A percentile compares a stretch with the other conserved stretches of the same genome.
phyloP scores from a whole-genome alignment of 2,888 invertebrate genomes.

The Theretra japonica region DNA sequence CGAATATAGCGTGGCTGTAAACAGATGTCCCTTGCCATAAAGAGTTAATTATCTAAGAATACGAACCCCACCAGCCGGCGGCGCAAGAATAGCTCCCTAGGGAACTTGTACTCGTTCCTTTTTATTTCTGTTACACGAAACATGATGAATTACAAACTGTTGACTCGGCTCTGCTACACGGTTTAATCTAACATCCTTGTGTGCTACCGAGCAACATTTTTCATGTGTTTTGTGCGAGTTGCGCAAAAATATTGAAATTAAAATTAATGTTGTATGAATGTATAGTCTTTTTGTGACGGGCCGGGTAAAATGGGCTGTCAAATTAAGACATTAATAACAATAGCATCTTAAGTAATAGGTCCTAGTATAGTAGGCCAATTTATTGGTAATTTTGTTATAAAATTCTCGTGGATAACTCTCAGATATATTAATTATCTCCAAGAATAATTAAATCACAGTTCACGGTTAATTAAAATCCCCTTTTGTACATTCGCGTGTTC shows the following conservation, averaged over 20 bases:
- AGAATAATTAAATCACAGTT: not conserved
- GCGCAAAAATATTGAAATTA: too few species aligned
- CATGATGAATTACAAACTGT: constrained; percentile 41
- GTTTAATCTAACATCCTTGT: constrained; percentile 6
- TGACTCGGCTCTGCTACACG: constrained; percentile 7
- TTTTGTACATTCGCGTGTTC: not conserved
- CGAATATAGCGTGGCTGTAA: constrained; percentile 53
- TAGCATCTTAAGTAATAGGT: too few species aligned
- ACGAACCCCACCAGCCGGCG: constrained; percentile 54
- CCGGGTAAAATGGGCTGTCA: too few species aligned
- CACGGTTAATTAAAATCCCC: not conserved
- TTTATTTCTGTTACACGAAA: constrained; percentile 57
- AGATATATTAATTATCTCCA: not conserved
- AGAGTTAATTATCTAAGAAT: constrained; percentile 83
- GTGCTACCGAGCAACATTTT: not conserved
- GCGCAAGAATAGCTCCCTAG: constrained; percentile 72
- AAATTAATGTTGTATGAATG: too few species aligned
- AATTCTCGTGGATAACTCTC: not conserved
- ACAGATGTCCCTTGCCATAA: constrained; percentile 78
- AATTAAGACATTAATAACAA: too few species aligned
- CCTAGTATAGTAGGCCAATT: not conserved
- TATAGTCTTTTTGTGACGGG: too few species aligned
- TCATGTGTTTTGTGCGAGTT: not conserved
- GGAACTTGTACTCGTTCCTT: constrained; percentile 62
- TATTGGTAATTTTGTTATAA: not conserved